Base-by-base conservation (phyloP, 2,888 invertebrate species). In the Sarcophaga subvicina region DNA sequence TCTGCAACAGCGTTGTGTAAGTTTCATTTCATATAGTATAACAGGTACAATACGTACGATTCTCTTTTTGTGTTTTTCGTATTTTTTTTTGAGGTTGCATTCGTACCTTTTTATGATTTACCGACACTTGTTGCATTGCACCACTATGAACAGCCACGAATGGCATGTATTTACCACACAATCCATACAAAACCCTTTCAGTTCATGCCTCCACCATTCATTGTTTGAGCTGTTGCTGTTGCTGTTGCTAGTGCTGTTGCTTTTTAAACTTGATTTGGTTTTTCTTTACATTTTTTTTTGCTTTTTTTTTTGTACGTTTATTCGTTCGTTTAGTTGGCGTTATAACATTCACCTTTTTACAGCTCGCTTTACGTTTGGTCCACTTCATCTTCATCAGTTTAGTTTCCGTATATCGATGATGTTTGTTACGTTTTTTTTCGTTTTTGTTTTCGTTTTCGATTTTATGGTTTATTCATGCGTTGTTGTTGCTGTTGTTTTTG, bases 121-220 rank as follows among this genome's bases (percentile, higher is more conserved):
- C 86, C 88, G 88, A 87, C 88, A 88, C 88, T 88, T 88, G 88
- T 88, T 88, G 87, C 85, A 70, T 85, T 78, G 77, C 54, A 79
- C 54, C 54, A 37, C 37, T 37, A 37, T 37, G 37, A 37, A 37
- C 37, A 54, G 54, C 54, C 54, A 54, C 69, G 67, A 76, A 75
- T 66, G 76, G 69, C 73, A 85, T 82, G 72, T 75, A 83, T 73
- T 70, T 78, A 79, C 75, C 77, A 73, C 77, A 73, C 69, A 67
- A 77, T 37, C 17, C 80, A 77, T 59, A 20, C 80, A 78, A 70
- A 84, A 87, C 83, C 84, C 87, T 87, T 87, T 86, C 81, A 75
- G 54, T 54, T 54, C 1, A 64, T 54, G 14, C 54, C 17, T 54
- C 22, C 80, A 75, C 22, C 80, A 75, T 83, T 80, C 69, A 60